Base-by-base conservation (phyloP, 2,113 vertebrate genomes). In the Hucho hucho region DNA sequence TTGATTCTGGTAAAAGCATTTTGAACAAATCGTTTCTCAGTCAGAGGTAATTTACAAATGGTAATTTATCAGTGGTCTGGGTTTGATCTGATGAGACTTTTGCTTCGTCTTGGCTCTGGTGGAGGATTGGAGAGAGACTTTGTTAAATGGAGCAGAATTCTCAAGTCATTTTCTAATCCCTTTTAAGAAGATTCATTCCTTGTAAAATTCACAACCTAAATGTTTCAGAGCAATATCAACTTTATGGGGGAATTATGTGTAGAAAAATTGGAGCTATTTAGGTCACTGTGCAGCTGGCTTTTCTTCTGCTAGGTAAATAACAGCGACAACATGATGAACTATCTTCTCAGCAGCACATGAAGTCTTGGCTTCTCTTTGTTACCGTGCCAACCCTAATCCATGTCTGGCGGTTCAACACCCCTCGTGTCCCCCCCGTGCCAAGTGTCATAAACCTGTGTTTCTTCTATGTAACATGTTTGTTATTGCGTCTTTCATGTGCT, bases 231-330 rank as follows among this genome's bases (percentile, higher is more conserved):
- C 53, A 25, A 75, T 76, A 77, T 78, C 63, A 63, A 69, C 61
- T 14, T 58, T 43, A 29, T 4, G 65, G 53, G 24, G n/a, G n/a
- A 61, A 22, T 61, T n/a, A 61, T 72, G 74, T 74, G 79, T 69
- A 71, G 75, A 83, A 82, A 80, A 82, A 83, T 79, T 56, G 76
- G n/a, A 78, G 81, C 64, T 78, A 80, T 88, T 81, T 75, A 73
- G 82, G 82, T 83, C 80, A 81, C 63, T 56, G 3, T 47, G 4
- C 73, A 77, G 64, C 11, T 3, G 72, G 47, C n/a, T 18, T 46
- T 59, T 47, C 16, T 25, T 37, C 29, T 47, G 59, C n/a, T 70
- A 61, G n/a, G 14, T 73, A 49, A 73, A 68, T 37, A 16, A 53
- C 9, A 63, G 6, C n/a, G 28, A 70, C 20, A 53, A 58, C n/a